Evolutionary conservation across 2,113 vertebrate genomes (phyloP), one percentile per base, ranked within the genome.

Genomic region (Hippocampus barbouri): DNA sequence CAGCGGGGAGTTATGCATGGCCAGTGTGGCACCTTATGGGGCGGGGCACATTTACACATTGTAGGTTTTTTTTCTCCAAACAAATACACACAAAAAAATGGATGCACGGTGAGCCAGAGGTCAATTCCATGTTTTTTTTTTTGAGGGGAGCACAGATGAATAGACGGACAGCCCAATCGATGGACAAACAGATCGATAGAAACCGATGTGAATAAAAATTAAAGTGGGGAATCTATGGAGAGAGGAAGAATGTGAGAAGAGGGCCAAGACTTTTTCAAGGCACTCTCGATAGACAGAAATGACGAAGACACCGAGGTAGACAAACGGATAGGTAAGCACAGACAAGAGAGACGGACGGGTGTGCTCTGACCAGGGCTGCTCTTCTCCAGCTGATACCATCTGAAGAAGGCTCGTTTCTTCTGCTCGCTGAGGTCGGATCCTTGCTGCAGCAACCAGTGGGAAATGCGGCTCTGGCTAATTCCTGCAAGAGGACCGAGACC

Each of bases 351-450:
- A 57, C 11, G 4, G n/a, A 25, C 54, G 49, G 69, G 23, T 27
- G 8, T 45, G 67, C 10, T 0, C 3, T 83, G 95, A 99, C 97
- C 97, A 47, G 97, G 97, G 82, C 93, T 98, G 78, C 92, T 95
- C 92, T 98, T 98, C 92, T 99, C 97, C 86, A 98, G 94, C 84
- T 98, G 96, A 91, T 99, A 98, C 97, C 97, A 99, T 84, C 97
- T 93, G 85, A 96, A 98, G 92, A 99, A 98, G 43, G 96, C 97
- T 86, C 97, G 93, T 89, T 99, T 98, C 94, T 99, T 98, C 86
- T 98, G 97, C 74, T 99, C 97, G 38, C 96, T 98, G 81, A 99
- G 92, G 89, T 98, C 97, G 0, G 97, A 98, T 11, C 97, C 97
- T 91, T 98, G 97, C 87, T 98, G 97, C 66, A 99, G 90, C 69